Conservation (phyloP, 2,113 vertebrate genomes). For the Microtus pennsylvanicus region DNA sequence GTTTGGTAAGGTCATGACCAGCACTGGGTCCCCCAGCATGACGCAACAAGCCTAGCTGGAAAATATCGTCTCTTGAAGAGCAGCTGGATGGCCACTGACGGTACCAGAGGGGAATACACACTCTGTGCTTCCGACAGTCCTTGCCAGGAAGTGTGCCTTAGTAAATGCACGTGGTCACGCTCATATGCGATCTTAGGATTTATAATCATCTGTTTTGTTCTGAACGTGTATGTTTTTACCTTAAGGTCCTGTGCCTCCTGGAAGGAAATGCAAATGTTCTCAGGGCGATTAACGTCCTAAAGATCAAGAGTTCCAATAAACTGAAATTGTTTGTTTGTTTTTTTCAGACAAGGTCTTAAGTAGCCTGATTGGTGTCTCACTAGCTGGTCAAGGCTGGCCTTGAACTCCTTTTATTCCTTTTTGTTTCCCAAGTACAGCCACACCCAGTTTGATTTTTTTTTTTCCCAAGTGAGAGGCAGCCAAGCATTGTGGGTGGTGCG, state of each 20-base stretch:
- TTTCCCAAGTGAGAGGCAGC: neutral
- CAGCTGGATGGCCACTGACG: neutral
- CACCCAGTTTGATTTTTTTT: neutral
- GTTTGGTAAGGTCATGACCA: neutral
- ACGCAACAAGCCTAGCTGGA: neutral
- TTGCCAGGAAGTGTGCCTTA: neutral
- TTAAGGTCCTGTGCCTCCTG: neutral
- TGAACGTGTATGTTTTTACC: neutral
- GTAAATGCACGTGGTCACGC: neutral
- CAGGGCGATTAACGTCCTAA: neutral
- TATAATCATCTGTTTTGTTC: neutral
- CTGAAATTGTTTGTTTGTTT: neutral
- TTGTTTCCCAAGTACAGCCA: neutral
- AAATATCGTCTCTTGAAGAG: neutral
- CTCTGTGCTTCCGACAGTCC: neutral
- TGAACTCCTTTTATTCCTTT: neutral
- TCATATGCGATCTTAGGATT: neutral
- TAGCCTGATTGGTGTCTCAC: neutral
- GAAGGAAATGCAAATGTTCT: too few species aligned
- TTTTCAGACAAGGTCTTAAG: neutral
- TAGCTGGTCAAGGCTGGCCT: neutral
- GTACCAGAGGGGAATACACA: neutral
- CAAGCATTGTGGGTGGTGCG: neutral
- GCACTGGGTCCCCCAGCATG: neutral
- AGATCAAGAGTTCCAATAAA: neutral